Conservation (phyloP, 2,888 invertebrate species). For the Tuta absoluta region DNA sequence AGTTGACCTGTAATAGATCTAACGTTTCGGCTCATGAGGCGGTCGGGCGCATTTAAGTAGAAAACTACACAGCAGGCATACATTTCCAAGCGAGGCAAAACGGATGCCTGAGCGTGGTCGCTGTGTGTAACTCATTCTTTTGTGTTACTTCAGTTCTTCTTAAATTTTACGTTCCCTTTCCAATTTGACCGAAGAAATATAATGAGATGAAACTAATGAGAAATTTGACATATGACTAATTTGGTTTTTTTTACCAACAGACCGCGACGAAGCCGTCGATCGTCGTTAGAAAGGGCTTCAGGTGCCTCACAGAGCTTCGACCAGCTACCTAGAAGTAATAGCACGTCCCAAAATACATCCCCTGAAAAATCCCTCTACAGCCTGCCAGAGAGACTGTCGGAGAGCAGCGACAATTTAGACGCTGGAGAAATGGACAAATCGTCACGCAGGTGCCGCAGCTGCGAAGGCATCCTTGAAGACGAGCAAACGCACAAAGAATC, state of each 20-base stretch:
- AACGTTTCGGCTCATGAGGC: too few relatives aligned
- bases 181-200: too few relatives aligned
- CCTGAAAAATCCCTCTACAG: constrained; percentile 71
- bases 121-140: too few relatives aligned
- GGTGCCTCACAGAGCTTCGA: constrained; percentile 71
- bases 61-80: too few relatives aligned
- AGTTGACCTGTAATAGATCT: too few relatives aligned
- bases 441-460: constrained; percentile 80
- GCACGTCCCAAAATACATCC: constrained; percentile 67
- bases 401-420: constrained; percentile 67
- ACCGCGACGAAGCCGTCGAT: constrained; percentile 73
- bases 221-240: background rate
- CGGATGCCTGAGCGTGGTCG: too few relatives aligned
- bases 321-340: constrained; percentile 68
- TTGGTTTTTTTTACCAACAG: constrained; percentile 47
- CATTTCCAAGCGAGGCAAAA: too few relatives aligned
- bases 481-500: constrained; percentile 79
- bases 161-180: too few relatives aligned
- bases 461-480: constrained; percentile 82
- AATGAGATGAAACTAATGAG: background rate
- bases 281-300: constrained; percentile 68
- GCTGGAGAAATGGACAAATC: constrained; percentile 57
- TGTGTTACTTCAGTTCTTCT: too few relatives aligned
- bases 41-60: too few relatives aligned
- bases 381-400: constrained; percentile 69